Evolutionary conservation across 2,888 invertebrate genomes (phyloP), one percentile per base, ranked within the genome.

Genomic region (Theretra japonica): DNA sequence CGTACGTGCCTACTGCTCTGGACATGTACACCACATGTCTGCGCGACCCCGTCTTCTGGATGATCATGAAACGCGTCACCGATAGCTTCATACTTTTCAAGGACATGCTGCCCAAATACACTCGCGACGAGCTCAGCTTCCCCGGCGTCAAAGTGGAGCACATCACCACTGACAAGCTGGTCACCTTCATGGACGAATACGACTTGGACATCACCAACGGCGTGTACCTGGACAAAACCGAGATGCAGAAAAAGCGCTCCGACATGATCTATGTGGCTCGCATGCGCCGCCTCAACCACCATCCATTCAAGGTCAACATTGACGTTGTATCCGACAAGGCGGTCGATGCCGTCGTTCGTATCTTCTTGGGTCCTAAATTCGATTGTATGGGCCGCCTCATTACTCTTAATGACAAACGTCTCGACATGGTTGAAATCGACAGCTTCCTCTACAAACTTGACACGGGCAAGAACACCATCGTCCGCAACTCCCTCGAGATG

Each of bases 1-100:
- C 93, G 1, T 93, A 93, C 83, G 82, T 93, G 68, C 96, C 96
- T 17, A 95, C 96, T 59, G 95, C 95, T 19, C 87, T 96, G 78
- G 95, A 96, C 81, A 95, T 95, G 86, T 95, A 95, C 85, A 91
- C 95, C 73, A 96, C 96, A 2, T 95, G 96, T 80, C 87, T 96
- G 81, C 96, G 97, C 70, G 97, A 97, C 88, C 97, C 97, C 19
- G 95, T 96, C 72, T 97, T 96, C 95, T 97, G 96, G 93, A 95
- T 95, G 78, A 88, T 97, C 77, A 95, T 96, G 91, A 96, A 96
- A 86, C 95, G 95, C 76, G 88, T 96, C 83, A 83, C 93, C 65
- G 89, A 95, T 75, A 94, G 90, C 76, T 95, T 95, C 87, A 88
- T 92, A 75, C 93, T 95, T 70, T 96, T 96, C 95, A 96, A 96